Evolutionary conservation across 2,113 vertebrate genomes (phyloP).

Genomic region (Azemiops feae): DNA sequence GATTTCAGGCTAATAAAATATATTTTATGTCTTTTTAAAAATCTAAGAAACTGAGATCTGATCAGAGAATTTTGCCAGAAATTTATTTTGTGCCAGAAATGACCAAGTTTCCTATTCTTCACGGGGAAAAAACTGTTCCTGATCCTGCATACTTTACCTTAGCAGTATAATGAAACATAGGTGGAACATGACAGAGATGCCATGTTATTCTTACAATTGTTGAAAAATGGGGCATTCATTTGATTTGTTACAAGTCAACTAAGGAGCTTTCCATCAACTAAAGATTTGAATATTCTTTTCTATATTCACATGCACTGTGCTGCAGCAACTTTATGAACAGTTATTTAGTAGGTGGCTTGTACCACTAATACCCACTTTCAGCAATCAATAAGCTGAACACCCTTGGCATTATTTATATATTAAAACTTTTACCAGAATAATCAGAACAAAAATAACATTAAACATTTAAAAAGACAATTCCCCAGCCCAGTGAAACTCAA

Average conservation of each 20-base stretch:
- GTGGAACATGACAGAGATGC: neutral
- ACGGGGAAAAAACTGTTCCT: neutral
- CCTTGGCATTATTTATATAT: neutral
- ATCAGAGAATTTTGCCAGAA: neutral
- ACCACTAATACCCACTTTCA: neutral
- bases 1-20: neutral
- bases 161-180: neutral
- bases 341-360: neutral
- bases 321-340: neutral
- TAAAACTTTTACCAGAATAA: neutral
- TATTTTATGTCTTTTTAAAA: neutral
- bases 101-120: neutral
- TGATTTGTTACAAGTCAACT: neutral
- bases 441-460: neutral
- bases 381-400: neutral
- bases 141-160: neutral
- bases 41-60: neutral
- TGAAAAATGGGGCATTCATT: neutral
- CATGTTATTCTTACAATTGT: neutral
- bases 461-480: neutral
- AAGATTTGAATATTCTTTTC: neutral
- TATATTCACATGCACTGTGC: neutral
- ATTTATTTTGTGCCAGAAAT: neutral
- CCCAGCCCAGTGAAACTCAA: neutral
- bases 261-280: neutral